These are phyloP conservation scores for Equus quagga DNA, from an alignment of 2,113 vertebrate genomes.

Conservation along the genomic window DNA sequence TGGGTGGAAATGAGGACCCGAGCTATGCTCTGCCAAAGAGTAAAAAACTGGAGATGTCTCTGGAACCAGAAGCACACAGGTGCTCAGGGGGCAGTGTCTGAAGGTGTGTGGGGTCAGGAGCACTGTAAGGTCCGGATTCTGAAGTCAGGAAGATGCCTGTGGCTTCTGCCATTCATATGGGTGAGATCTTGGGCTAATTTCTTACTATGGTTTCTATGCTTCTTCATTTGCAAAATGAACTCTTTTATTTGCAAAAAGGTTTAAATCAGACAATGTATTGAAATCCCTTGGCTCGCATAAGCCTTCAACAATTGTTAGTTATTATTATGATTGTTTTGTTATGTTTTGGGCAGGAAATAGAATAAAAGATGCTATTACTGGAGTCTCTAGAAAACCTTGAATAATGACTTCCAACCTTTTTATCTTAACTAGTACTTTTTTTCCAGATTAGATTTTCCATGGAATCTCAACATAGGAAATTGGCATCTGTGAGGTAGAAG, in stretches of 20 bases:
- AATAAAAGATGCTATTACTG: not conserved
- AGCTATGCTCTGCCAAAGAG: not conserved
- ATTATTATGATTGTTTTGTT: not conserved
- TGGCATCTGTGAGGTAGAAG: not conserved
- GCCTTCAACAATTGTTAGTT: not conserved
- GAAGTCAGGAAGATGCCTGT: not conserved
- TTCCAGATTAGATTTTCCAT: not conserved
- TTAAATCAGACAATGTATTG: not conserved
- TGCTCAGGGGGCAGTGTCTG: rapidly evolving
- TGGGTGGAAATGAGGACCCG: not conserved
- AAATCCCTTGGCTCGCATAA: not conserved
- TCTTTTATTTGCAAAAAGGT: not conserved
- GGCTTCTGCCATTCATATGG: not conserved
- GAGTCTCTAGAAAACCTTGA: not conserved
- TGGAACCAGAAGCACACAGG: not conserved
- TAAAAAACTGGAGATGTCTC: not conserved
- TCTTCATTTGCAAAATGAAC: not conserved
- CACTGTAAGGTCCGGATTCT: rapidly evolving
- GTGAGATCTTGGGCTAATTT: not conserved
- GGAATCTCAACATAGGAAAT: not conserved
- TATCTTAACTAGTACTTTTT: not conserved
- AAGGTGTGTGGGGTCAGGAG: not conserved
- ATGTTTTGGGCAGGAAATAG: not conserved
- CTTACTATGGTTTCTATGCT: not conserved
- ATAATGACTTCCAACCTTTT: not conserved